phyloP scores from a whole-genome alignment of 2,888 invertebrate species.

The Lypha dubia region DNA sequence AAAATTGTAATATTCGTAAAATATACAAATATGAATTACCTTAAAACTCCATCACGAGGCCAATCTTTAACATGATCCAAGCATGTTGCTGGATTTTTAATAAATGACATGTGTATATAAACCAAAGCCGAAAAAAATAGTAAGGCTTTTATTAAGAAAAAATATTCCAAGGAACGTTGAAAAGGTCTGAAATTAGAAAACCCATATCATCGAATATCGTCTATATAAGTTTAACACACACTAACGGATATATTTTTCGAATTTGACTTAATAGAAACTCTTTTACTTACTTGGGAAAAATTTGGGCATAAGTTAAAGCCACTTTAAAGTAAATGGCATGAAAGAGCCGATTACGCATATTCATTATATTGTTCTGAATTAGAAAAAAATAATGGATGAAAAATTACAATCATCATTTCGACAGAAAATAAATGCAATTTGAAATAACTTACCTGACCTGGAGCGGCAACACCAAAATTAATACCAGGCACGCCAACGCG shows the following conservation, averaged over 20 bases:
- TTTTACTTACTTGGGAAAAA: constrained; percentile 90
- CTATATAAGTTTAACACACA: no score
- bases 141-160: constrained; percentile 87
- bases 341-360: constrained; percentile 95
- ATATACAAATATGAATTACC: constrained; percentile 73
- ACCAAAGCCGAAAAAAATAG: constrained; percentile 94
- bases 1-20: no score
- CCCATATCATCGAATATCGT: neutral
- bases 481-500: constrained; percentile 74
- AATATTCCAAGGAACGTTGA: constrained; percentile 79
- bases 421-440: neutral
- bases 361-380: constrained; percentile 89
- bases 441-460: constrained; percentile 48
- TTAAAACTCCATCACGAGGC: constrained; percentile 96
- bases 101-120: constrained; percentile 97
- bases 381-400: constrained; percentile 8
- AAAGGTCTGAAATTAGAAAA: constrained; percentile 76
- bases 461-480: constrained; percentile 50
- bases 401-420: neutral
- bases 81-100: constrained; percentile 96
- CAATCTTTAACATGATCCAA: constrained; percentile 94
- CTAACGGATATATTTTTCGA: no score
- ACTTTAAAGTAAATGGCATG: constrained; percentile 97
- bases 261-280: no score
- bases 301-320: constrained; percentile 95